Percentiles rank a stretch among this genome's conserved stretches.
Conservation (phyloP, 2,113 vertebrate species). For the Oxyura jamaicensis region DNA sequence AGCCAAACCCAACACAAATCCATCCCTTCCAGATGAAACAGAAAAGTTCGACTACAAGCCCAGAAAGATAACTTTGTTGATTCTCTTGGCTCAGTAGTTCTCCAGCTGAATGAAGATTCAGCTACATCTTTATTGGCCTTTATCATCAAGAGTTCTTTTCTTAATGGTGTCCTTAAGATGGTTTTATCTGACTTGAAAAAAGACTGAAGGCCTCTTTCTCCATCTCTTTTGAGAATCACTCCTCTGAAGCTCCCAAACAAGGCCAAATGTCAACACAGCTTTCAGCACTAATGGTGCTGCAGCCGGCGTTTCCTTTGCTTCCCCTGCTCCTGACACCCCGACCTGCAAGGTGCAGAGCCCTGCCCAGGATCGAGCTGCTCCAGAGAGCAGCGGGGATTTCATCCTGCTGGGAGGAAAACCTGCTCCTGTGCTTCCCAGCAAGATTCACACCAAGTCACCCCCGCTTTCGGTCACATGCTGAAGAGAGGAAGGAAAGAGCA, state of each 20-base stretch:
- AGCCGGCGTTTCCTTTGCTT: background rate
- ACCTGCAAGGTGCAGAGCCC: background rate
- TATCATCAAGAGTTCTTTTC: background rate
- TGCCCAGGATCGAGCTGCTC: background rate
- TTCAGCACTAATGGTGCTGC: background rate
- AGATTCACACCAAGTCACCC: conserved; percentile 1
- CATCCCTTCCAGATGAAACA: background rate
- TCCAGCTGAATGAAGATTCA: background rate
- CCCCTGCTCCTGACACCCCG: background rate
- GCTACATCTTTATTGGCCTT: background rate
- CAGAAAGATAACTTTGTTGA: background rate
- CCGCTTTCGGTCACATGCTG: background rate
- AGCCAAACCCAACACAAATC: background rate
- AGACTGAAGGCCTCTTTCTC: background rate
- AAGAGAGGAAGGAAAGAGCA: background rate
- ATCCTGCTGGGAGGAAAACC: background rate
- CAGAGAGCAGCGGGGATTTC: background rate
- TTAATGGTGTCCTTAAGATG: background rate
- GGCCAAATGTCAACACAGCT: conserved; percentile 20
- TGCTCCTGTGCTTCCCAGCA: background rate
- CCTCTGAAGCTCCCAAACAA: conserved; percentile 29
- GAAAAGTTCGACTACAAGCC: background rate
- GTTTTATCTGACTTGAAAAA: background rate
- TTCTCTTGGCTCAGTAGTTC: background rate
- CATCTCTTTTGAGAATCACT: background rate